A percentile compares a stretch with the other conserved stretches of the same genome.
Conservation (phyloP, 92 coral and sea anemone genomes). For the Parazoanthus atlanticus region DNA sequence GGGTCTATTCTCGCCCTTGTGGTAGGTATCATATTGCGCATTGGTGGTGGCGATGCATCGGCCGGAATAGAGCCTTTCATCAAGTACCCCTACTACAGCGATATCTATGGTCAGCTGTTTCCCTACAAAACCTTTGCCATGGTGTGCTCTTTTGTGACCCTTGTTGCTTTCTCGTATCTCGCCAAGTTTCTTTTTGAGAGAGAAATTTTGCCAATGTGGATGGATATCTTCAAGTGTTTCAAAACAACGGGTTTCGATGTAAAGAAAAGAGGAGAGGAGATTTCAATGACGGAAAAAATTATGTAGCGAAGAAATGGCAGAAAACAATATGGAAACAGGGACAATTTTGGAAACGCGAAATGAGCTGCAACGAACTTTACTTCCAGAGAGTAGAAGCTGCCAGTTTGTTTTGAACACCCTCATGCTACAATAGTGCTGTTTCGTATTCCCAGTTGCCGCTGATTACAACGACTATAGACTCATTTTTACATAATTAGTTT, state of each 20-base stretch:
- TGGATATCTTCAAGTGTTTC: slow-evolving; percentile 31
- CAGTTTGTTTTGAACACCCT: too few species aligned
- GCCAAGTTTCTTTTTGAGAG: not conserved
- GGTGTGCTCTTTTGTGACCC: slow-evolving; percentile 16
- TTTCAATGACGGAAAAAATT: not conserved
- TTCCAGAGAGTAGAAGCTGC: too few species aligned
- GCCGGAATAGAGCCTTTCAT: slow-evolving; percentile 25
- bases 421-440: too few species aligned
- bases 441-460: too few species aligned
- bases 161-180: slow-evolving; percentile 35
- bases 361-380: too few species aligned
- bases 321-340: not conserved
- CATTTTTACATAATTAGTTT: too few species aligned
- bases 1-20: not conserved
- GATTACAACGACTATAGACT: too few species aligned
- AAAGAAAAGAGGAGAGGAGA: not conserved
- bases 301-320: too few species aligned
- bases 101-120: not conserved
- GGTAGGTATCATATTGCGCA: slow-evolving; percentile 17
- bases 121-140: not conserved
- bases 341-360: too few species aligned
- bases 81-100: slow-evolving; percentile 41
- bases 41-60: slow-evolving; percentile 31
- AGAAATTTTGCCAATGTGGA: slow-evolving; percentile 13
- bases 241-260: too few species aligned